Evolutionary conservation across 2,797 vertebrate species (phyloP).

Genomic region (Coranthus polyacanthus): DNA sequence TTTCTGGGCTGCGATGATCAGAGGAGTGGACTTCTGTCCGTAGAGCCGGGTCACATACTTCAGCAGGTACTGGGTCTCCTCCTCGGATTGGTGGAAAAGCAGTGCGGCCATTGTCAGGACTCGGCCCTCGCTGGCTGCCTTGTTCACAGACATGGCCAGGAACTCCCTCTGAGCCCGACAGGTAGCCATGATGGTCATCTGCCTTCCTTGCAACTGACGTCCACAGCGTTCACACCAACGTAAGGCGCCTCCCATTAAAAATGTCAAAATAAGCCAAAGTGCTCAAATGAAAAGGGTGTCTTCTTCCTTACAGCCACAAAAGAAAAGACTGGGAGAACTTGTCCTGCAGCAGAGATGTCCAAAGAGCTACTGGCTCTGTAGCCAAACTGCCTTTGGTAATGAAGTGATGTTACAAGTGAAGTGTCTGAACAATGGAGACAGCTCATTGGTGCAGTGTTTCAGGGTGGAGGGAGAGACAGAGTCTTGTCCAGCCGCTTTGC

Average conservation of each 20-base stretch:
- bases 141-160: constrained; percentile 94
- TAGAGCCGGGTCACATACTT: constrained; percentile 90
- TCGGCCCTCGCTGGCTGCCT: constrained; percentile 96
- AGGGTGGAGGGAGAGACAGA: no score
- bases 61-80: constrained; percentile 91
- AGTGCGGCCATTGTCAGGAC: constrained; percentile 97
- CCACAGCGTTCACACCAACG: constrained; percentile 74
- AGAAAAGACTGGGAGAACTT: neutral
- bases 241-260: constrained; percentile 87
- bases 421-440: no score
- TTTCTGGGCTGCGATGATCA: constrained; percentile 96
- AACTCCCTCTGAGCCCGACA: constrained; percentile 90
- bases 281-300: constrained; percentile 52
- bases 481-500: no score
- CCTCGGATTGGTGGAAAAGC: constrained; percentile 94
- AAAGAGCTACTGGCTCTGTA: no score
- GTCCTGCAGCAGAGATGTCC: no score
- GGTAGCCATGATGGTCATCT: constrained; percentile 73
- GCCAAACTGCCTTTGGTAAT: no score
- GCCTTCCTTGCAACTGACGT: constrained; percentile 79
- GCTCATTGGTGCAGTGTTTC: no score
- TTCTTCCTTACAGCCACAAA: constrained; percentile 19
- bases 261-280: constrained; percentile 41
- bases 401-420: no score
- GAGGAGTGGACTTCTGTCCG: constrained; percentile 94